Percentiles rank a stretch among this genome's conserved stretches.
These are phyloP conservation scores for Sceloporus undulatus DNA, from an alignment of 2,113 vertebrate genomes.

Conservation along the genomic window DNA sequence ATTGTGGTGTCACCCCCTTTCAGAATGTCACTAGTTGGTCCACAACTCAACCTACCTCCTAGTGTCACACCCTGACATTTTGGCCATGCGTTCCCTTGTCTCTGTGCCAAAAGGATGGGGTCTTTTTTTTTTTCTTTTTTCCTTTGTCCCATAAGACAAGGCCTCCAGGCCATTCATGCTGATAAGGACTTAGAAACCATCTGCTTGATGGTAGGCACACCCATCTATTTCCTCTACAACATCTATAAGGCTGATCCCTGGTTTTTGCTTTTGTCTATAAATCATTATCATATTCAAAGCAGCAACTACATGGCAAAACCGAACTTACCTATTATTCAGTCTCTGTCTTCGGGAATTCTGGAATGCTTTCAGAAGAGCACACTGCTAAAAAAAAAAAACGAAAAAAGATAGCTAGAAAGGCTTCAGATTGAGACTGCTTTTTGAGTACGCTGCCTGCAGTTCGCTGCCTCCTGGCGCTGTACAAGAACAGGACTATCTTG, in stretches of 20 bases:
- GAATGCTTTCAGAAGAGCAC: constrained; percentile 60
- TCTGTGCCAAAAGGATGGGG: too few relatives aligned
- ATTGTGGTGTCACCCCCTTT: too few relatives aligned
- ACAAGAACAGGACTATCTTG: constrained; percentile 39
- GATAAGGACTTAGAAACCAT: too few relatives aligned
- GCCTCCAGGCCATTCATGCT: too few relatives aligned
- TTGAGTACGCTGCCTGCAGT: constrained; percentile 64
- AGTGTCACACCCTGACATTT: too few relatives aligned
- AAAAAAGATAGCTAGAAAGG: background rate
- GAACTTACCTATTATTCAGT: constrained; percentile 58
- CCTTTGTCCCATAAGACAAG: too few relatives aligned
- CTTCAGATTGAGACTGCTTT: constrained; percentile 54
- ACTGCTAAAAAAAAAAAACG: constrained; percentile 40
- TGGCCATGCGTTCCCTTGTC: too few relatives aligned
- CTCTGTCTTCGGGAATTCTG: constrained; percentile 61
- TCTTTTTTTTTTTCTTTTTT: too few relatives aligned
- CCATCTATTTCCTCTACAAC: too few relatives aligned
- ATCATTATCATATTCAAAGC: constrained; percentile 52
- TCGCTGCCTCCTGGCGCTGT: constrained; percentile 49
- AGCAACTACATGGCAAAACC: constrained; percentile 51
- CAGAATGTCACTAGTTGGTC: too few relatives aligned
- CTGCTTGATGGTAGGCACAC: too few relatives aligned
- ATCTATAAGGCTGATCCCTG: background rate
- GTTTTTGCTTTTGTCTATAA: constrained; percentile 65
- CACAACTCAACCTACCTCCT: too few relatives aligned